Evolutionary conservation across 1,140 invertebrate species (phyloP).

Genomic region (Polypedilum vanderplanki): DNA sequence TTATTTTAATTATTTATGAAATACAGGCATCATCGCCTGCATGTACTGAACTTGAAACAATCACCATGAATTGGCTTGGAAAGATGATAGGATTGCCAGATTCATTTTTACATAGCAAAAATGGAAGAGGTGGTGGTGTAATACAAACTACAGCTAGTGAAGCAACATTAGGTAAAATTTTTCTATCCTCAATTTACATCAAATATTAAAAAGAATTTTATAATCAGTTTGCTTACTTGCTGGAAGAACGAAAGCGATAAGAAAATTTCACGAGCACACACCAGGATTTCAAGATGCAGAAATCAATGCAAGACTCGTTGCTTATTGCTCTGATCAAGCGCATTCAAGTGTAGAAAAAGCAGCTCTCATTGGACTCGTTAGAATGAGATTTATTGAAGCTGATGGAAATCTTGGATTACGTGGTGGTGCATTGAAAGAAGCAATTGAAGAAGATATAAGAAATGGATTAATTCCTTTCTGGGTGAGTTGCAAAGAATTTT

Average conservation of each 20-base stretch:
- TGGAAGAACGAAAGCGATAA: constrained; percentile 77
- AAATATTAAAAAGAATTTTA: not conserved
- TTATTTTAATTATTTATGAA: constrained; percentile 1
- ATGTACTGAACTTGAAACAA: constrained; percentile 93
- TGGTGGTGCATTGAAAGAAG: constrained; percentile 69
- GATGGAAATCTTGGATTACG: constrained; percentile 76
- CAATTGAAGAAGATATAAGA: constrained; percentile 73
- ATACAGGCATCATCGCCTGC: constrained; percentile 83
- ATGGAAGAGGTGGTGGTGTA: constrained; percentile 79
- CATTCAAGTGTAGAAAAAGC: constrained; percentile 97
- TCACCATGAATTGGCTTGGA: constrained; percentile 96
- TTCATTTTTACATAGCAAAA: constrained; percentile 71
- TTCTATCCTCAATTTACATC: not conserved
- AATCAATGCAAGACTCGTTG: constrained; percentile 84
- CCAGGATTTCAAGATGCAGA: constrained; percentile 76
- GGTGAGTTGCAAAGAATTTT: constrained; percentile 57
- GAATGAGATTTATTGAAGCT: constrained; percentile 85
- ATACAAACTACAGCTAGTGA: constrained; percentile 91
- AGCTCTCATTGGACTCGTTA: constrained; percentile 80
- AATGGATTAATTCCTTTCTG: constrained; percentile 91
- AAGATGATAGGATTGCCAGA: constrained; percentile 89
- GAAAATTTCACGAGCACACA: constrained; percentile 53
- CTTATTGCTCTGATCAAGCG: constrained; percentile 92
- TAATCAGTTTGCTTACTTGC: constrained; percentile 71
- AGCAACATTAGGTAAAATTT: constrained; percentile 59